phyloP scores from a whole-genome alignment of 1,140 invertebrate genomes.

The Hylaeus anthracinus region DNA sequence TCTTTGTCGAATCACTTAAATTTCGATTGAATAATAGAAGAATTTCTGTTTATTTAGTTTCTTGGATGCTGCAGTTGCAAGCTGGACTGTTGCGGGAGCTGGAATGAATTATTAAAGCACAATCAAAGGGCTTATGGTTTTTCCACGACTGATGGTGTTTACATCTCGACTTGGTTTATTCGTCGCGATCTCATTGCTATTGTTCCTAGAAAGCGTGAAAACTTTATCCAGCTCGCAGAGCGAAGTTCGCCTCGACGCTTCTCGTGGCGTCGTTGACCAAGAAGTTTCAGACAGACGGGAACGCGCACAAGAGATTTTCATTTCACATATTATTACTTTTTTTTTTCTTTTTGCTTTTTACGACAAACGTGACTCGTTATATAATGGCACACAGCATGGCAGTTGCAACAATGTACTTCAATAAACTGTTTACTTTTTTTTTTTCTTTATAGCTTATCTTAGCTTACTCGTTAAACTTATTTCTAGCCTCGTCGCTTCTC shows the following conservation, averaged over 20 bases:
- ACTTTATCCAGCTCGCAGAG: not conserved
- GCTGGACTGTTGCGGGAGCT: too few relatives aligned
- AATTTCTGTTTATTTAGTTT: too few relatives aligned
- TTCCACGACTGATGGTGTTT: too few relatives aligned
- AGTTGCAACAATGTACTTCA: constrained; percentile 80
- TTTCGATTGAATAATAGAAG: too few relatives aligned
- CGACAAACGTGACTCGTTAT: constrained; percentile 76
- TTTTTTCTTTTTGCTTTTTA: constrained; percentile 62
- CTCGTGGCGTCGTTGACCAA: constrained; percentile 26
- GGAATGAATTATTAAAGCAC: too few relatives aligned
- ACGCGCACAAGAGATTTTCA: constrained; percentile 47
- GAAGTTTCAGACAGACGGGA: constrained; percentile 49
- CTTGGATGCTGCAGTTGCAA: too few relatives aligned
- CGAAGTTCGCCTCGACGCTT: constrained; percentile 33
- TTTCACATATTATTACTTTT: constrained; percentile 41
- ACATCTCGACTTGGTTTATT: too few relatives aligned
- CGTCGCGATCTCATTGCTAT: too few relatives aligned
- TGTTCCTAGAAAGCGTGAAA: not conserved
- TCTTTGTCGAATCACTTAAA: not conserved
- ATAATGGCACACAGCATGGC: constrained; percentile 81
- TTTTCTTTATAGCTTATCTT: constrained; percentile 68
- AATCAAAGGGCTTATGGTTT: too few relatives aligned
- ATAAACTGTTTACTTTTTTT: constrained; percentile 71
- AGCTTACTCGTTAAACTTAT: constrained; percentile 57
- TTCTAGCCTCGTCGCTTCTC: constrained; percentile 48